phyloP scores from a whole-genome alignment of 2,888 invertebrate species.

The Dryocosmus kuriphilus region DNA sequence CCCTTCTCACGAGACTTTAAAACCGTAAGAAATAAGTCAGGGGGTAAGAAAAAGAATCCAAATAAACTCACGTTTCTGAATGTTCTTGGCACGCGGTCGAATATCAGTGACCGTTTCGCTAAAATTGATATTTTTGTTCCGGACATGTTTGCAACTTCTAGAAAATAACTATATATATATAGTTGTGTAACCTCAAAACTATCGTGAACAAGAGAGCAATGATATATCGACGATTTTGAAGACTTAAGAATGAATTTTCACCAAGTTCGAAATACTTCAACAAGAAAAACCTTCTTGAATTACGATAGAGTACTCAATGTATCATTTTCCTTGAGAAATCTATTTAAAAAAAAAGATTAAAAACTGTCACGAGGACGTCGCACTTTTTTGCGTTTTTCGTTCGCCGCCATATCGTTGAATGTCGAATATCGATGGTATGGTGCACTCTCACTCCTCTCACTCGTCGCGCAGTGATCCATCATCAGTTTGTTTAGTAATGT shows the following conservation, averaged over 20 bases:
- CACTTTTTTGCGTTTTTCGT: constrained; percentile 49
- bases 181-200: constrained; percentile 33
- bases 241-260: background rate
- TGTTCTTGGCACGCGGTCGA: background rate
- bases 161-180: too few relatives aligned
- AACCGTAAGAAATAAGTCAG: background rate
- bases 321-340: constrained; percentile 7
- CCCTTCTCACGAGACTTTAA: background rate
- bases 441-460: background rate
- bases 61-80: constrained; percentile 23
- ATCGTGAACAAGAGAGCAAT: background rate
- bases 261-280: background rate
- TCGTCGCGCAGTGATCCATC: constrained; percentile 60
- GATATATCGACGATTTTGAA: background rate
- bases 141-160: constrained; percentile 27
- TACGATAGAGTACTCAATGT: background rate
- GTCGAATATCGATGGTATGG: background rate
- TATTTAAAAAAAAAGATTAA: constrained; percentile 24
- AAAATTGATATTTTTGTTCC: constrained; percentile 24
- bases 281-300: background rate
- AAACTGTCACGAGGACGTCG: constrained; percentile 62
- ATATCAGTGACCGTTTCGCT: constrained; percentile 3
- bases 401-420: background rate
- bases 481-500: constrained; percentile 63
- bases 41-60: background rate